Evolutionary conservation across 2,113 vertebrate genomes (phyloP), one percentile per base, ranked within the genome.

Genomic region (Corapipo altera): DNA sequence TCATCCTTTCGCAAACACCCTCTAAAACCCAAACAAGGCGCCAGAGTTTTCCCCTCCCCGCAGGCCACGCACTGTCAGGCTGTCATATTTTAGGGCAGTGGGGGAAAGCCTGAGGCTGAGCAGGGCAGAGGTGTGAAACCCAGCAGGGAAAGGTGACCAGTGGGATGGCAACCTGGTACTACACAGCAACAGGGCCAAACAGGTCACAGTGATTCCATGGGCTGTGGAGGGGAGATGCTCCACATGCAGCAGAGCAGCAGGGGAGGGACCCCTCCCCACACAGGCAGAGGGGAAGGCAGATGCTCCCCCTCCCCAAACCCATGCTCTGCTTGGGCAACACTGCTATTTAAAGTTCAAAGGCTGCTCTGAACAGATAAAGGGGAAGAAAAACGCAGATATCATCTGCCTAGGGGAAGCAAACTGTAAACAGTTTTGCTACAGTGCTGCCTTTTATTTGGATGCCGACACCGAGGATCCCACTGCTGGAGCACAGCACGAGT

Each of bases 331-430:
- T 3, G 0, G 54, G 61, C 58, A 79, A n/a, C 1, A 18, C 2
- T 12, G 64, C 92, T 94, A 85, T 93, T 91, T 93, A 72, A 95
- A 92, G 94, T 96, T 96, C 92, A 95, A 95, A 96, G 91, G 65
- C 91, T 88, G 89, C 75, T 86, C 92, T 1, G 6, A 74, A n/a
- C 48, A 94, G 90, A 96, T 94, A 93, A 94, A 85, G 73, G 73
- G 48, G 49, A 69, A 64, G 72, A 84, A 83, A 88, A 96, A 82
- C 1, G 19, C n/a, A 94, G 95, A 91, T 93, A 85, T 3, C 54
- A 70, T 72, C 76, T 95, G 91, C 91, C 93, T 61, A 43, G 58
- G 88, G 90, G 84, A 88, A 82, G 76, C 73, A 92, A 94, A 74
- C 46, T 64, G 81, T 72, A 92, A 94, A 93, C 89, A 82, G 73